These are phyloP conservation scores for Agrilus biguttatus DNA, from an alignment of 2,888 invertebrate species.

Conservation along the genomic window DNA sequence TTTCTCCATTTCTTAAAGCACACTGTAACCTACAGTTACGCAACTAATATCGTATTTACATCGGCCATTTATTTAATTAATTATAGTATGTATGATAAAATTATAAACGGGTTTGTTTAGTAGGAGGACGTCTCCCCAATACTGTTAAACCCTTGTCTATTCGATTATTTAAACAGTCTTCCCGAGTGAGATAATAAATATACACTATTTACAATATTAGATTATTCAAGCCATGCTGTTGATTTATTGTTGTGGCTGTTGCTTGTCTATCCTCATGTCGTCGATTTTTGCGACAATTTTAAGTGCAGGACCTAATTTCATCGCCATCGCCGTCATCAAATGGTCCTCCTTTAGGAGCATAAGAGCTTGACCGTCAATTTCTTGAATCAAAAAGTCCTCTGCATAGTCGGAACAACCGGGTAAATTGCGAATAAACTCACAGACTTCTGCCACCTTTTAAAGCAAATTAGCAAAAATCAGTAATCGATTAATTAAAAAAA, in stretches of 20 bases:
- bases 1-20: too few relatives aligned
- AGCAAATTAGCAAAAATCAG: conserved; percentile 1
- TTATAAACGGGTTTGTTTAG: too few relatives aligned
- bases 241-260: conserved; percentile 23
- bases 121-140: too few relatives aligned
- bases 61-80: too few relatives aligned
- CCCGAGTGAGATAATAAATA: too few relatives aligned
- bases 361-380: conserved; percentile 91
- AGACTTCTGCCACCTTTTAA: conserved; percentile 66
- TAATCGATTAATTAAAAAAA: not conserved
- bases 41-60: too few relatives aligned
- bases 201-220: too few relatives aligned
- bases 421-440: conserved; percentile 75
- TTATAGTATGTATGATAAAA: too few relatives aligned
- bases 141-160: too few relatives aligned
- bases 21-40: too few relatives aligned
- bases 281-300: conserved; percentile 91
- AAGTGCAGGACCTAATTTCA: conserved; percentile 90
- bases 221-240: not conserved
- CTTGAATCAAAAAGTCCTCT: conserved; percentile 87
- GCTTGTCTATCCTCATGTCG: conserved; percentile 55
- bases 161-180: too few relatives aligned
- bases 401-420: conserved; percentile 88
- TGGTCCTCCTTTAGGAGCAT: conserved; percentile 87
- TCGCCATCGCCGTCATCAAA: conserved; percentile 84